These are phyloP conservation scores for Drosophila fulvimacula DNA, from an alignment of 2,888 invertebrate genomes.

Conservation along the genomic window DNA sequence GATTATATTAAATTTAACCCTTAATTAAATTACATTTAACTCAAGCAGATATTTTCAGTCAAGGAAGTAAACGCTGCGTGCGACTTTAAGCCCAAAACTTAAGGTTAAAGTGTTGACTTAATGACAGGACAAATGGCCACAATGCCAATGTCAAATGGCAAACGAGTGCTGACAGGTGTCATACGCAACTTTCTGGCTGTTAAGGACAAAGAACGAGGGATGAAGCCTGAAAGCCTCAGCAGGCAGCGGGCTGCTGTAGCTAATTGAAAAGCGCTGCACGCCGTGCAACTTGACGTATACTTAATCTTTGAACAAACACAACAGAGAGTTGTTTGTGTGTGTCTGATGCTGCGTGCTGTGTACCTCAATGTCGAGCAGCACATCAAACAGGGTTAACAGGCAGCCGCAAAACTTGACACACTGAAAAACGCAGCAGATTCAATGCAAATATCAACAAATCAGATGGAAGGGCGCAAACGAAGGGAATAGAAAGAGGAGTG, in stretches of 20 bases:
- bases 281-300: conserved; percentile 74
- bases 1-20: neutral
- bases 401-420: conserved; percentile 68
- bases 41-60: neutral
- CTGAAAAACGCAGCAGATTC: conserved; percentile 68
- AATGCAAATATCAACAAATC: conserved; percentile 78
- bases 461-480: conserved; percentile 20
- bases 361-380: conserved; percentile 58
- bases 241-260: conserved; percentile 25
- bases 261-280: conserved; percentile 70
- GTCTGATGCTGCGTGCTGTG: conserved; percentile 14
- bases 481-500: neutral
- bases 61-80: neutral
- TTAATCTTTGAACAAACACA: conserved; percentile 60
- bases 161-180: conserved; percentile 52
- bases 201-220: neutral
- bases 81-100: neutral
- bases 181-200: conserved; percentile 50
- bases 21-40: neutral
- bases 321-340: neutral
- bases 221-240: neutral
- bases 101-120: conserved; percentile 30
- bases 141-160: conserved; percentile 37
- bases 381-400: conserved; percentile 70
- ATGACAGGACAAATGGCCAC: conserved; percentile 42